Evolutionary conservation across 2,113 vertebrate genomes (phyloP), one percentile per base, ranked within the genome.

Genomic region (Pomatorhinus ruficollis): DNA sequence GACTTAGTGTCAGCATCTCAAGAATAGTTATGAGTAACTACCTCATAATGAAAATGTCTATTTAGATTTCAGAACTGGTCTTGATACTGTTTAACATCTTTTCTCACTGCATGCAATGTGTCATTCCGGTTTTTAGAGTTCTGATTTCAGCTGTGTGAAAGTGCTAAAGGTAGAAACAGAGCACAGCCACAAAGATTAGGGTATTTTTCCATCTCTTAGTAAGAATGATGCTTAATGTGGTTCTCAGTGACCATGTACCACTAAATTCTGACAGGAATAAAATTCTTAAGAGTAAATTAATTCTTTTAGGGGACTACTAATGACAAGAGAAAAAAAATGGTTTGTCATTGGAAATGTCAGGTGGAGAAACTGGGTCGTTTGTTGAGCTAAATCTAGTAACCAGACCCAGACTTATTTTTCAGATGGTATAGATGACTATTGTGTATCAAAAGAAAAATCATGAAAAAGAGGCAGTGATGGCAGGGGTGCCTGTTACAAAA

Each of bases 401-500:
- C 69, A 90, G 64, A 42, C 10, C 6, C 60, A 79, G 72, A 75
- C 72, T 90, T 84, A 90, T 31, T 81, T 93, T 94, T 92, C 54
- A 81, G 37, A 44, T 71, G 21, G 5, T 78, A 27, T 28, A 61
- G 87, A 63, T 92, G 68, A 84, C 79, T 42, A 76, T 68, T 90
- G 80, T 94, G 53, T 71, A 82, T 93, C 66, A 90, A 93, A 96
- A 90, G 95, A 79, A 93, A 92, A 81, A 33, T n/a, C n/a, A 40
- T 64, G 64, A 94, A 81, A 93, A 88, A 87, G 90, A 90, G 72
- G 80, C 79, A 57, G 23, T 57, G 83, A 84, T 93, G 61, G 90
- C 80, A 92, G 92, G 65, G 90, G 69, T 92, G 90, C 81, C 69
- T 79, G 52, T 89, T 94, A 92, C 42, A 94, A 93, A 90, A 94